Evolutionary conservation across 2,888 invertebrate genomes (phyloP).

Genomic region (Parnassius orleans): DNA sequence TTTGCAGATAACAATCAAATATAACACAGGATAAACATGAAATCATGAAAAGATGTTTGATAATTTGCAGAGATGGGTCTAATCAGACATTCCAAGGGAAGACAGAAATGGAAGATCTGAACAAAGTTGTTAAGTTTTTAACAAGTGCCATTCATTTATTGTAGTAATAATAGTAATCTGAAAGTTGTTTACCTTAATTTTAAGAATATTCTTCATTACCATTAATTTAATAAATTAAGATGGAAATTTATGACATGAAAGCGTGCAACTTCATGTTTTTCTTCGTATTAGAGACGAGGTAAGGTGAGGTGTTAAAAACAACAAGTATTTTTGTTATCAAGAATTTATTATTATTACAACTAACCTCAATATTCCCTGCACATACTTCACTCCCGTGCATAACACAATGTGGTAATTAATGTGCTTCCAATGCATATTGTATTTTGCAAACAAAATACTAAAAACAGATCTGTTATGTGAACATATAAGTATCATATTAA

Average conservation of each 20-base stretch:
- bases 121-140: conserved; percentile 49
- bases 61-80: conserved; percentile 3
- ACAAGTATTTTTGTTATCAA: conserved; percentile 54
- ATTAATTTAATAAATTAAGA: conserved; percentile 21
- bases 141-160: conserved; percentile 64
- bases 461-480: conserved; percentile 29
- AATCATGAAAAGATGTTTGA: conserved; percentile 30
- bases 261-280: background rate
- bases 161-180: conserved; percentile 37
- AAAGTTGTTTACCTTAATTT: conserved; percentile 45
- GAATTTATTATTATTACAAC: conserved; percentile 62
- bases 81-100: conserved; percentile 41
- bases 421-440: conserved; percentile 29
- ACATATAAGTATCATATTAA: conserved; percentile 25
- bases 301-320: conserved; percentile 49
- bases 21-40: conserved; percentile 44
- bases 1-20: conserved; percentile 71
- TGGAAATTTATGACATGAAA: background rate
- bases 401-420: conserved; percentile 43
- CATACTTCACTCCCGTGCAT: conserved; percentile 52
- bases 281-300: background rate
- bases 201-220: conserved; percentile 7
- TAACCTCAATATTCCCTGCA: conserved; percentile 56
- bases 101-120: conserved; percentile 38
- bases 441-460: conserved; percentile 18